These are phyloP conservation scores for Psilanteris sp. DNA, from an alignment of 1,140 invertebrate genomes.

Conservation along the genomic window DNA sequence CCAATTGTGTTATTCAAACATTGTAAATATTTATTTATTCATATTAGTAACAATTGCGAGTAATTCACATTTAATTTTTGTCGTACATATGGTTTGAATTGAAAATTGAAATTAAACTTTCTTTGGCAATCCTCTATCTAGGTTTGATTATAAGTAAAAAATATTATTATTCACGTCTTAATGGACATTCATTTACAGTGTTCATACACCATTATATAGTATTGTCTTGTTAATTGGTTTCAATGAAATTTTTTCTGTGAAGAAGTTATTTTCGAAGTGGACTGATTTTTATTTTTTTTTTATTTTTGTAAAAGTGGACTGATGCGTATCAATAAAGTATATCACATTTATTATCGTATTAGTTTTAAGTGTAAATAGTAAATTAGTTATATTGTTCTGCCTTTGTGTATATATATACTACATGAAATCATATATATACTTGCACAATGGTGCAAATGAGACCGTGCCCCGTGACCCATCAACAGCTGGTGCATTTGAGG, in stretches of 20 bases:
- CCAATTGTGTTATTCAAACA: background rate
- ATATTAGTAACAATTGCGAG: slow-evolving; percentile 12
- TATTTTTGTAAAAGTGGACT: too few relatives aligned
- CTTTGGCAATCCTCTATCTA: too few relatives aligned
- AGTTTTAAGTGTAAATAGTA: slow-evolving; percentile 37
- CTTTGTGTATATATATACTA: slow-evolving; percentile 69
- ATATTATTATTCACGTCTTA: background rate
- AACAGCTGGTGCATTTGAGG: too few relatives aligned
- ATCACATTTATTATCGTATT: slow-evolving; percentile 49
- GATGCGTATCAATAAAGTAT: slow-evolving; percentile 30
- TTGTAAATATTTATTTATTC: slow-evolving; percentile 58
- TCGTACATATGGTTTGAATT: too few relatives aligned
- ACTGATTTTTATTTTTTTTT: too few relatives aligned
- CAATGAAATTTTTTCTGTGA: slow-evolving; percentile 47
- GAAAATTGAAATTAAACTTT: too few relatives aligned
- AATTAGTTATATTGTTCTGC: slow-evolving; percentile 46
- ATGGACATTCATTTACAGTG: background rate
- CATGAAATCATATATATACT: slow-evolving; percentile 51
- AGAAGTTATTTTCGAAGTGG: slow-evolving; percentile 20
- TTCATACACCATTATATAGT: background rate
- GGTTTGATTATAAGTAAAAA: background rate
- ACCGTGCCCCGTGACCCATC: too few relatives aligned
- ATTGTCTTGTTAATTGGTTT: background rate
- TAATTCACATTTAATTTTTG: slow-evolving; percentile 8
- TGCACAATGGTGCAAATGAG: too few relatives aligned